Evolutionary conservation across 2,113 vertebrate species (phyloP), one percentile per base, ranked within the genome.

Genomic region (Tauraco erythrolophus): DNA sequence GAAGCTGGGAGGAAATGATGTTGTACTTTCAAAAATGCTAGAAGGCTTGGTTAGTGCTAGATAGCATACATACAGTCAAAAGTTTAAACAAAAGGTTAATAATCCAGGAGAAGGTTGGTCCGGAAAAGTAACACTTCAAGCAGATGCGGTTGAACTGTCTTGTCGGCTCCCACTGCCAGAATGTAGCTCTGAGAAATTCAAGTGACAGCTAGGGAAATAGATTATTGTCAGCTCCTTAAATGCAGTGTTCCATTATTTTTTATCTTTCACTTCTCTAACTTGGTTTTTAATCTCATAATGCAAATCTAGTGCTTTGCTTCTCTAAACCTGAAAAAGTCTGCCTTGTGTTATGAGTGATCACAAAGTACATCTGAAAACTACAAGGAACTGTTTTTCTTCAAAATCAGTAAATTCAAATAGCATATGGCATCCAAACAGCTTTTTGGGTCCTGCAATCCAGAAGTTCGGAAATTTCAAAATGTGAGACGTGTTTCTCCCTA

Each of bases 361-460:
- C 6, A 58, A 90, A 75, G 22, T 41, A 19, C 16, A 75, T 46
- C 78, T 68, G 8, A 90, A 85, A 95, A 65, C 69, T 72, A 61
- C 5, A 45, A 79, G 21, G 48, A 41, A 90, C 4, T 11, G 4
- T n/a, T 94, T 92, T 88, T 88, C 45, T 28, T 65, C 72, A 81
- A 46, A 84, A 87, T 10, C 23, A 21, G 7, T 61, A 31, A 77
- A 86, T 77, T 94, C 51, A 37, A 88, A 37, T 45, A 51, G 33
- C 0, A 0, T 61, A 61, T 1, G 2, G 31, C 51, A 70, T 70
- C 43, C 19, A 33, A 58, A 66, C 4, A 53, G 10, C 4, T 1
- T 37, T 91, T 39, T 57, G 33, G 16, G 35, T 60, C 53, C 45
- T 70, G 41, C 22, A 46, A 5, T 31, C n/a, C 33, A 30, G 50